Evolutionary conservation across 1,140 invertebrate genomes (phyloP), one percentile per base, ranked within the genome.

Genomic region (Philopotamus ludificatus): DNA sequence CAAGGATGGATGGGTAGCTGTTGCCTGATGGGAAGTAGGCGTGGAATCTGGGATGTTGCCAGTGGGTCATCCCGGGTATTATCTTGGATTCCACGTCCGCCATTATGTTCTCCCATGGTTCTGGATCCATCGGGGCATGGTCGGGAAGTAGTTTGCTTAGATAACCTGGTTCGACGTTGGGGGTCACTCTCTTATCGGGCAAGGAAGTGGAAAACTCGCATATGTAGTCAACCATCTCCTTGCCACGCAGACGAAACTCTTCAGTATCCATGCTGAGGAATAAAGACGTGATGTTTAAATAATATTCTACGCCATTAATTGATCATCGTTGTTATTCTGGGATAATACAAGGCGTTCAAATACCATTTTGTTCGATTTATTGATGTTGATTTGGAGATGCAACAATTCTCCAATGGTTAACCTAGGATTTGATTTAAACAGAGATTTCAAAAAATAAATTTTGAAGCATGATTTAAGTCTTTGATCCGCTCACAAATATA

Each of bases 21-120:
- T 98, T 98, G 21, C 97, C 97, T 0, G 96, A 88, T 1, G 97
- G 97, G 75, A 99, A 99, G 76, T 99, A 99, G 0, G 97, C 97
- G 77, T 99, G 97, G 79, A 99, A 99, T 51, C 94, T 82, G 0
- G 97, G 97, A 85, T 99, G 97, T 77, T 99, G 95, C 97, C 97
- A 99, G 77, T 99, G 95, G 0, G 97, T 99, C 60, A 97, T 92
- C 34, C 97, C 97, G 0, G 95, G 95, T 94, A 99, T 98, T 67
- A 99, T 98, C 80, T 94, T 95, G 22, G 85, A 84, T 76, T 99
- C 95, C 1, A 99, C 89, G 75, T 99, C 97, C 10, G 80, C 81
- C 92, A 99, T 95, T 39, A 99, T 97, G 8, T 87, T 81, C 15
- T 96, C 91, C 89, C 94, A 99, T 23, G 86, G 73, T 75, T 99